Base-by-base conservation (phyloP, 2,888 invertebrate species). In the Coecobrya sp. region DNA sequence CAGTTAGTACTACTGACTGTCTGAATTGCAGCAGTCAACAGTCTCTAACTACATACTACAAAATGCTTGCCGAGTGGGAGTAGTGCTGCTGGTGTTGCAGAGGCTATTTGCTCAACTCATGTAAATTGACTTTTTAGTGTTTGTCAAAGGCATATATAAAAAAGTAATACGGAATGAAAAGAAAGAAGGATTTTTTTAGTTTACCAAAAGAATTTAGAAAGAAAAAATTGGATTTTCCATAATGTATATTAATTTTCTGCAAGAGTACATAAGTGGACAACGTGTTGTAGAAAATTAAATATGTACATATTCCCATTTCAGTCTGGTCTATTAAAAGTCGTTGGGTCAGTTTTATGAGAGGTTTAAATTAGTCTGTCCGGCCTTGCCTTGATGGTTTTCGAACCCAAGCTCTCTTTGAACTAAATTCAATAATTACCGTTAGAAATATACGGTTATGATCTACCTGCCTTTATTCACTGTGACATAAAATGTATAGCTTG, bases 81-180 rank as follows among this genome's bases (percentile, higher is more conserved):
- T 4, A 62, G 22, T 25, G 25, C 5, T 62, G 79, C 16, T 27
- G 59, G 55, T 59, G 81, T n/a, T 7, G 65, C 0, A 27, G 7
- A 25, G 22, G 25, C 45, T 59, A 81, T 82, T 82, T 82, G 62
- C 62, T 62, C 82, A 62, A 27, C 82, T 62, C 55, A 36, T 82
- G 62, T 42, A 82, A 62, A 82, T 82, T 82, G 82, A 59, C 82
- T 82, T 82, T 82, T 59, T 81, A 59, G 62, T 82, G 36, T 82
- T 82, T 82, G 59, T 62, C 82, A 59, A 79, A 79, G 79, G 59
- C 59, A 62, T 30, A 79, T 49, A 49, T 13, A 7, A 25, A 65
- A 27, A 27, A 8, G 16, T 68, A 30, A 16, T 16, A 16, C 13
- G 4, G 45, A 73, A 70, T n/a, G 36, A 79, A 79, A 27, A 52